These are phyloP conservation scores for Xiphophorus birchmanni DNA, from an alignment of 2,797 vertebrate genomes.

Conservation along the genomic window DNA sequence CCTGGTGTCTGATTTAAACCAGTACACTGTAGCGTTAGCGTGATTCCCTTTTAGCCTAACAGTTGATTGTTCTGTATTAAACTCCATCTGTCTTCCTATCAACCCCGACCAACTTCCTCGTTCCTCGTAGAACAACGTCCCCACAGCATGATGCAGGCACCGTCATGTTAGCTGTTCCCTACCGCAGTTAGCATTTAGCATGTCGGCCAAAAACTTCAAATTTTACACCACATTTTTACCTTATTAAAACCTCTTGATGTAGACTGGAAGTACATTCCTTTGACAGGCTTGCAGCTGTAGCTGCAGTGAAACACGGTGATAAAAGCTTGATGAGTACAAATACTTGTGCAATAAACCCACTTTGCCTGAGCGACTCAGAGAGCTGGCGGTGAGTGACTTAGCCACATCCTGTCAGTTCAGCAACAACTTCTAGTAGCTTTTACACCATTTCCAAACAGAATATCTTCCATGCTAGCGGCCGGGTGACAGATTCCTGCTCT, in stretches of 20 bases:
- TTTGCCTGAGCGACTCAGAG: neutral
- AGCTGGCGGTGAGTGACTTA: neutral
- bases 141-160: neutral
- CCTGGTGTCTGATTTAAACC: neutral
- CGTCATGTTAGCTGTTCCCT: neutral
- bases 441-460: neutral
- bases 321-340: neutral
- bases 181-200: neutral
- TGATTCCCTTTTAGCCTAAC: neutral
- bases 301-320: neutral
- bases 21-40: neutral
- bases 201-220: neutral
- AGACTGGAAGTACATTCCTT: neutral
- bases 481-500: constrained; percentile 27
- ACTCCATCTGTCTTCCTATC: neutral
- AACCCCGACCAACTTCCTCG: neutral
- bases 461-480: neutral
- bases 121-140: neutral
- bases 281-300: neutral
- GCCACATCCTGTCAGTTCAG: constrained; percentile 5
- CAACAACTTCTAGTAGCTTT: neutral
- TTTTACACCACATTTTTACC: neutral
- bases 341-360: neutral
- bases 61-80: neutral
- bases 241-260: no score